Evolutionary conservation across 2,888 invertebrate species (phyloP).

Genomic region (Ochropleura leucogaster): DNA sequence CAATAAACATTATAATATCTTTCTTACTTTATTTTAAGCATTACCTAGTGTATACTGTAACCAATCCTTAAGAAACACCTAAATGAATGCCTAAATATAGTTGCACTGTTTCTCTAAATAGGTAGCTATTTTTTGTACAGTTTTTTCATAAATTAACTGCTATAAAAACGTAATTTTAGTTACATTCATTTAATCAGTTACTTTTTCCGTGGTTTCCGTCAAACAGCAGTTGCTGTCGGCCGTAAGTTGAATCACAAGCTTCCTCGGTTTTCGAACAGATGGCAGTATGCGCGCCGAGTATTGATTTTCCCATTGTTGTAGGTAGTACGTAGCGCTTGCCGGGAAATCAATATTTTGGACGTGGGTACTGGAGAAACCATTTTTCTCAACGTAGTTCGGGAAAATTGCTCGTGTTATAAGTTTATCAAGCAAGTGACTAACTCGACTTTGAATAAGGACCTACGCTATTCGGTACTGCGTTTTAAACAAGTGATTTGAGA

Average conservation of each 20-base stretch:
- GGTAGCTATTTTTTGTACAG: background rate
- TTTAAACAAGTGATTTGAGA: slow-evolving; percentile 44
- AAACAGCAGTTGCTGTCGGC: background rate
- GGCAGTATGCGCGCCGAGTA: slow-evolving; percentile 80
- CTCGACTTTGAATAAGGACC: slow-evolving; percentile 44
- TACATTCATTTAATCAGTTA: background rate
- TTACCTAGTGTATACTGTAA: background rate
- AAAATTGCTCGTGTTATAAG: slow-evolving; percentile 61
- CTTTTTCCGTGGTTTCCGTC: background rate
- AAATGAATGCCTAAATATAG: background rate
- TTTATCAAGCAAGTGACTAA: slow-evolving; percentile 26
- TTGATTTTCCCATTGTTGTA: slow-evolving; percentile 81
- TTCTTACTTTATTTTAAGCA: background rate
- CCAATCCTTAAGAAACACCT: background rate
- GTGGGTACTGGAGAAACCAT: slow-evolving; percentile 77
- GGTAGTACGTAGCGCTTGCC: slow-evolving; percentile 65
- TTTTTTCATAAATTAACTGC: background rate
- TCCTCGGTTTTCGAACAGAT: slow-evolving; percentile 70
- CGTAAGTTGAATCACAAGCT: slow-evolving; percentile 20
- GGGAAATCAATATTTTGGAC: slow-evolving; percentile 86
- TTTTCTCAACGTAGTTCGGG: slow-evolving; percentile 70
- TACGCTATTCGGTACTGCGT: slow-evolving; percentile 27
- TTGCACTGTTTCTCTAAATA: background rate
- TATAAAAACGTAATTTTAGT: background rate
- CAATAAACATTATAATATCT: background rate